Conservation (phyloP, 2,888 invertebrate genomes). For the Metacarcinus magister region DNA sequence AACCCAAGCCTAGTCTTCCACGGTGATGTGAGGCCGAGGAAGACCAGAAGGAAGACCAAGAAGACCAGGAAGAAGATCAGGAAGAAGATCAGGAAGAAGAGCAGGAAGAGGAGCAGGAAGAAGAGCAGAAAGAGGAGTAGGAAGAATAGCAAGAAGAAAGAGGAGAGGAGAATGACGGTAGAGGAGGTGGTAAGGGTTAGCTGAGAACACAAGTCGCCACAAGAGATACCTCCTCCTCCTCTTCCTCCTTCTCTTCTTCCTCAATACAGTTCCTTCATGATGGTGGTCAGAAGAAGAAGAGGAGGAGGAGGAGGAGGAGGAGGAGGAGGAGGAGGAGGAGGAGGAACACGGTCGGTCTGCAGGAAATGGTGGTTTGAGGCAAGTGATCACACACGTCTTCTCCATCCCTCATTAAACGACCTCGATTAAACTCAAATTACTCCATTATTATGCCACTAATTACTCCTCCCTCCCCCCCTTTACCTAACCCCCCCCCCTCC, state of each 20-base stretch:
- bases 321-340: background rate
- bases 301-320: slow-evolving; percentile 40
- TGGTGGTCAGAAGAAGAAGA: slow-evolving; percentile 19
- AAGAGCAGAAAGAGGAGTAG: background rate
- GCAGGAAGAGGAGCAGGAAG: background rate
- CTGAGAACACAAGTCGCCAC: background rate
- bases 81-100: background rate
- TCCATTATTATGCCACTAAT: slow-evolving; percentile 46
- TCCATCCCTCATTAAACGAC: slow-evolving; percentile 43
- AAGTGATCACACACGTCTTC: slow-evolving; percentile 49
- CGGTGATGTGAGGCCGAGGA: background rate
- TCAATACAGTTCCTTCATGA: background rate
- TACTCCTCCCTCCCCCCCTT: slow-evolving; percentile 6
- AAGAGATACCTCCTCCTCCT: background rate
- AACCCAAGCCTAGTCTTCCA: background rate
- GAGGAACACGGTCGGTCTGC: background rate
- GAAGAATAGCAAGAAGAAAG: background rate
- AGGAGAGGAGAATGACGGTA: background rate
- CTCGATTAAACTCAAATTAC: slow-evolving; percentile 49
- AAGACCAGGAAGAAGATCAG: too few species aligned
- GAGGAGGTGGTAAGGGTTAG: background rate
- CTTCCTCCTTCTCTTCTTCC: background rate
- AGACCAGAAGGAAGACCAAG: background rate
- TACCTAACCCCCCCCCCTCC: background rate
- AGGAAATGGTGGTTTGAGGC: slow-evolving; percentile 30